Percentiles rank a stretch among this genome's conserved stretches.
Conservation (phyloP, 2,888 invertebrate genomes). For the Himalopsyche kuldschensis region DNA sequence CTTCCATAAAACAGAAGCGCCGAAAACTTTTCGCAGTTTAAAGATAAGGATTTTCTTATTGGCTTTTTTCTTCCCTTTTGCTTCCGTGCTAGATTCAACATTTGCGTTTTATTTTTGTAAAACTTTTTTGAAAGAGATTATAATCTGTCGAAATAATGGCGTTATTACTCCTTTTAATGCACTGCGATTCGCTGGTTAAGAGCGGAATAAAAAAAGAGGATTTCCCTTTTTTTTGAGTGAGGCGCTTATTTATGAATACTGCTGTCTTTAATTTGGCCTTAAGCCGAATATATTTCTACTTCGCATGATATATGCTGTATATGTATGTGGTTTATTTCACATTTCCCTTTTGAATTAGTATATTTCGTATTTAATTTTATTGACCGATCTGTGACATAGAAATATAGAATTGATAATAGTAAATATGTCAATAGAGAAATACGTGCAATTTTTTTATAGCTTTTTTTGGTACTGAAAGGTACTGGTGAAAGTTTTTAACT, state of each 20-base stretch:
- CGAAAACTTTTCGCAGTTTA: conserved; percentile 31
- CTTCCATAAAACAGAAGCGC: background rate
- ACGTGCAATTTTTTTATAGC: no score
- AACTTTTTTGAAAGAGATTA: background rate
- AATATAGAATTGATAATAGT: no score
- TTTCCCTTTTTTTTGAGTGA: background rate
- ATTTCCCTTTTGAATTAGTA: no score
- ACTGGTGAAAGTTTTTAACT: no score
- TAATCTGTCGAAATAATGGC: background rate
- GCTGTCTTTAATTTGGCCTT: no score
- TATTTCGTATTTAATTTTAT: no score
- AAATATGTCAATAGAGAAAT: no score
- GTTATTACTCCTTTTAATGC: background rate
- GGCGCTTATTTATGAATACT: background rate
- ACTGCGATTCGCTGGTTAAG: background rate
- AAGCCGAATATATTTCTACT: no score
- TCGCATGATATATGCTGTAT: no score
- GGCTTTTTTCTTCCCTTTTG: conserved; percentile 17
- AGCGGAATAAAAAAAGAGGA: background rate
- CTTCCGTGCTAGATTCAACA: conserved; percentile 7
- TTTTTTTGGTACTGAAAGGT: no score
- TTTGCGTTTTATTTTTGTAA: background rate
- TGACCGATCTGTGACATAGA: no score
- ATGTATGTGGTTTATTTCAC: no score
- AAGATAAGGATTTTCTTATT: conserved; percentile 32